A percentile compares a stretch with the other conserved stretches of the same genome.
Evolutionary conservation across 2,888 invertebrate species (phyloP).

Genomic region (Epistrophe eligans): DNA sequence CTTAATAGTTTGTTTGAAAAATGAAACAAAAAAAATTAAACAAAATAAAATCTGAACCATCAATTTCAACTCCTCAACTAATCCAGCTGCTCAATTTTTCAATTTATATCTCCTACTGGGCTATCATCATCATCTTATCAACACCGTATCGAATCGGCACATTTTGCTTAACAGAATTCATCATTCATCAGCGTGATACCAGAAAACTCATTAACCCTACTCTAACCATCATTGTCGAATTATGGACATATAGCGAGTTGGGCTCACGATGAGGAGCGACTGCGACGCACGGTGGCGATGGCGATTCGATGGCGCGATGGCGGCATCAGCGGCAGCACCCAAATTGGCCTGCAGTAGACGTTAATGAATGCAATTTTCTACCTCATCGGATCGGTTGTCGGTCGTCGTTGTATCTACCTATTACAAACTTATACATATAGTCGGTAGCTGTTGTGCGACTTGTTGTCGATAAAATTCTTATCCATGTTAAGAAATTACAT

Average conservation of each 20-base stretch:
- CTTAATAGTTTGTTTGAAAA: neutral
- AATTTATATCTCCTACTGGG: slow-evolving; percentile 75
- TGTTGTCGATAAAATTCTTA: slow-evolving; percentile 75
- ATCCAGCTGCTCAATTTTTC: slow-evolving; percentile 66
- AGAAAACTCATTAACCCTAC: slow-evolving; percentile 74
- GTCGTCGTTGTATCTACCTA: slow-evolving; percentile 18
- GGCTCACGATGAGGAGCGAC: neutral
- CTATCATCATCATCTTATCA: slow-evolving; percentile 68
- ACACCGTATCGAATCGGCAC: slow-evolving; percentile 71
- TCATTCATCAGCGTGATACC: slow-evolving; percentile 64
- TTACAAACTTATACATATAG: neutral
- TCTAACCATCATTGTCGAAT: slow-evolving; percentile 39
- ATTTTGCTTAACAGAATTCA: slow-evolving; percentile 52
- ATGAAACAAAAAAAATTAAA: neutral
- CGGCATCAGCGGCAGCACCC: slow-evolving; percentile 37
- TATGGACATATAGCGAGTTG: neutral
- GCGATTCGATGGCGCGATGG: neutral
- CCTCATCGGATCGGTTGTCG: slow-evolving; percentile 70
- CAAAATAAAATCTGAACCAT: slow-evolving; percentile 2
- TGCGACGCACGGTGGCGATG: neutral
- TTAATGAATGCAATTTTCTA: slow-evolving; percentile 76
- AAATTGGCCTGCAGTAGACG: slow-evolving; percentile 72
- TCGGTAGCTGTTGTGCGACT: slow-evolving; percentile 70
- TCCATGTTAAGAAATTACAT: slow-evolving; percentile 69
- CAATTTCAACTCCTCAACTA: slow-evolving; percentile 34